Evolutionary conservation across 2,113 vertebrate genomes (phyloP).

Genomic region (Oenanthe oenanthe): DNA sequence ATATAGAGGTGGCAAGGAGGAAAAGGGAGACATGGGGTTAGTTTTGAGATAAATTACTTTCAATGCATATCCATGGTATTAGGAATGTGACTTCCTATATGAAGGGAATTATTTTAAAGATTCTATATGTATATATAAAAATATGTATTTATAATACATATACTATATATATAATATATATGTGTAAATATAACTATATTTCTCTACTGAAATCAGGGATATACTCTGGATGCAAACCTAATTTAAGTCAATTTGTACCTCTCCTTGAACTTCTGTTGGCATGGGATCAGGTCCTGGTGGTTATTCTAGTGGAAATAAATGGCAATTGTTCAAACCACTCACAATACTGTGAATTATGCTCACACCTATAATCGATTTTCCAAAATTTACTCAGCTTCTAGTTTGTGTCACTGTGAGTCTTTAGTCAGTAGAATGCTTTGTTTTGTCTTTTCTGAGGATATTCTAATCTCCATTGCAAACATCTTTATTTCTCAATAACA

Average conservation of each 20-base stretch:
- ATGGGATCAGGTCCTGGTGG: neutral
- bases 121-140: no score
- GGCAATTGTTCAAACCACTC: neutral
- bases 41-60: neutral
- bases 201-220: neutral
- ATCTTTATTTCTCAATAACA: neutral
- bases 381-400: neutral
- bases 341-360: neutral
- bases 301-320: neutral
- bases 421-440: neutral
- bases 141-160: no score
- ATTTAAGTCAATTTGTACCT: neutral
- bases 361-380: neutral
- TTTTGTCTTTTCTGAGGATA: neutral
- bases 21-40: neutral
- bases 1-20: fast-evolving
- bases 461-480: neutral
- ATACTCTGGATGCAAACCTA: neutral
- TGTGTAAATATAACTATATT: neutral
- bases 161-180: no score
- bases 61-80: neutral
- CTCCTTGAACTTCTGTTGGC: neutral
- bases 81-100: neutral
- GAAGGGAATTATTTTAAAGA: neutral
- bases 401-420: neutral